A percentile compares a stretch with the other conserved stretches of the same genome.
Conservation (phyloP, 2,888 invertebrate species). For the Drosophila niveifrons region DNA sequence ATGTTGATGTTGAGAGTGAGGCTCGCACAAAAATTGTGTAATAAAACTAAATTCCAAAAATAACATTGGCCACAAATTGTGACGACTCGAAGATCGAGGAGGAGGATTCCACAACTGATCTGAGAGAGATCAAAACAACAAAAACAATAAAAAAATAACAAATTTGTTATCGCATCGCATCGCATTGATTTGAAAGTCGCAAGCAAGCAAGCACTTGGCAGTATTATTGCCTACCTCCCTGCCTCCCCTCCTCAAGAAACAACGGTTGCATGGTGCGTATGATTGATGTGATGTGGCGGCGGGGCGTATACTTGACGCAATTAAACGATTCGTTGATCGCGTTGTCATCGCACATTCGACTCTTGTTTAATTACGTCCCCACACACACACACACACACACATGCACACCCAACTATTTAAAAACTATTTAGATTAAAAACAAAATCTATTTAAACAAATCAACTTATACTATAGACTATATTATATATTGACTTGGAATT, state of each 20-base stretch:
- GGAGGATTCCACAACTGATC: neutral
- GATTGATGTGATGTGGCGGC: conserved; percentile 19
- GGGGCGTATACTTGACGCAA: conserved; percentile 19
- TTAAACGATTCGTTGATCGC: conserved; percentile 7
- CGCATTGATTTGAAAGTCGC: conserved; percentile 16
- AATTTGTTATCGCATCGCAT: neutral
- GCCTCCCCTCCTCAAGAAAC: too few species aligned
- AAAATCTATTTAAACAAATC: neutral
- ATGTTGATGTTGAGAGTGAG: conserved; percentile 7
- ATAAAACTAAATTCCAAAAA: conserved; percentile 33
- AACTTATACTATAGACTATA: neutral
- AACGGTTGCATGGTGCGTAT: conserved; percentile 34
- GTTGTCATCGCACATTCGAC: conserved; percentile 23
- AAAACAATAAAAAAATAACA: neutral
- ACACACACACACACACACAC: conserved; percentile 1
- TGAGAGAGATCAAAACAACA: neutral
- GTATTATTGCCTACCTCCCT: neutral
- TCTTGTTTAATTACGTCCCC: conserved; percentile 7
- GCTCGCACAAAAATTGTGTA: conserved; percentile 51
- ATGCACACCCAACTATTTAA: conserved; percentile 9
- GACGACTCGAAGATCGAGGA: neutral
- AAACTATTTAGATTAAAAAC: conserved; percentile 12
- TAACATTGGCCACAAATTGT: conserved; percentile 1
- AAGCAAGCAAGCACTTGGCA: neutral
- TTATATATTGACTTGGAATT: neutral